These are phyloP conservation scores for Onychomys torridus DNA, from an alignment of 2,797 vertebrate species.

Conservation along the genomic window DNA sequence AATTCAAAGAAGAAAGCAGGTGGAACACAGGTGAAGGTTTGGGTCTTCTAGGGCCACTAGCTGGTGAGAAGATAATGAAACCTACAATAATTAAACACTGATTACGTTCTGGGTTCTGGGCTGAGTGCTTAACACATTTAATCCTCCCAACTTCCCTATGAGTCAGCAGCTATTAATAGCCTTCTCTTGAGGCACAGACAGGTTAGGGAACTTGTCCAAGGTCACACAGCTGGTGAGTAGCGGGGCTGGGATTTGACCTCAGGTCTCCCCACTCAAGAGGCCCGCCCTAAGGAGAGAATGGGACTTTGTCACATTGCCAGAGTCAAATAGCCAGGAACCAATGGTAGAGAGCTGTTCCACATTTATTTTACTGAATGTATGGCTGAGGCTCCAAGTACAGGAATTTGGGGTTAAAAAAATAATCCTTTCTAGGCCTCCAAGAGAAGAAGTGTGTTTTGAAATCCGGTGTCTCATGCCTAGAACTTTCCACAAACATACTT, in stretches of 20 bases:
- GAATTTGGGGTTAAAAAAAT: neutral
- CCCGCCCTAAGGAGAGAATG: neutral
- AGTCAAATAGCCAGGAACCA: neutral
- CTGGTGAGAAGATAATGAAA: constrained; percentile 55
- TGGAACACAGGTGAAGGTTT: neutral
- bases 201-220: constrained; percentile 77
- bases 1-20: constrained; percentile 32
- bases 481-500: neutral
- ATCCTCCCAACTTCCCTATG: constrained; percentile 65
- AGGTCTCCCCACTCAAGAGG: neutral
- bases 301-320: neutral
- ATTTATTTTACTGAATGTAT: neutral
- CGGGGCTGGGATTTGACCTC: neutral
- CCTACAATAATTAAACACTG: constrained; percentile 71
- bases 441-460: constrained; percentile 28
- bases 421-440: neutral
- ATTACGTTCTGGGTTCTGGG: constrained; percentile 73
- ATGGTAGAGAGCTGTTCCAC: neutral
- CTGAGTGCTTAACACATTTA: constrained; percentile 74
- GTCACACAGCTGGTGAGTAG: constrained; percentile 72
- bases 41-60: neutral
- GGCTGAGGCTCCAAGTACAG: neutral
- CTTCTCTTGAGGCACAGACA: constrained; percentile 68
- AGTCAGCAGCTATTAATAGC: constrained; percentile 77
- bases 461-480: constrained; percentile 37